These are phyloP conservation scores for Adrianichthys oophorus DNA, from an alignment of 2,797 vertebrate genomes.

Conservation along the genomic window DNA sequence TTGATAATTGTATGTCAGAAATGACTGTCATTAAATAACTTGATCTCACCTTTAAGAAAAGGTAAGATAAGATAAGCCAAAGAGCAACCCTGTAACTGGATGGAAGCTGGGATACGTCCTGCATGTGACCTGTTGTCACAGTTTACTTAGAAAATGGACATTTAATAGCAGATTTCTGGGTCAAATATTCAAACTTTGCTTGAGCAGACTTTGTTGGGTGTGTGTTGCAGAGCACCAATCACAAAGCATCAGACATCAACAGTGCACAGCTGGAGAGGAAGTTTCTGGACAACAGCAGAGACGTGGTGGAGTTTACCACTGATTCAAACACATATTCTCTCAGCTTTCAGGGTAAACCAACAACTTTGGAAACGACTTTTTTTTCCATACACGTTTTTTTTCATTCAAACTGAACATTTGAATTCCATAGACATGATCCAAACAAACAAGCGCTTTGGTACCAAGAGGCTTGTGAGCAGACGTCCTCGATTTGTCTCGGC, in stretches of 20 bases:
- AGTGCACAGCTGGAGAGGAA: constrained; percentile 67
- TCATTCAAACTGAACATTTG: background rate
- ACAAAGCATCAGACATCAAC: constrained; percentile 41
- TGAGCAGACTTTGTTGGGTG: background rate
- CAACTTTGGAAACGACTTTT: background rate
- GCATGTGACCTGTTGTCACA: no score
- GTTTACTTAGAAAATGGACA: no score
- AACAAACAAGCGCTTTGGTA: constrained; percentile 66
- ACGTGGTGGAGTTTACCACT: constrained; percentile 64
- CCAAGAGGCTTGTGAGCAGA: constrained; percentile 65
- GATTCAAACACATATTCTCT: constrained; percentile 69
- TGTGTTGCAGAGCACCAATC: constrained; percentile 39
- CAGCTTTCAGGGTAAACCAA: constrained; percentile 66
- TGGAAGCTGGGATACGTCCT: no score
- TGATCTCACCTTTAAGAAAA: no score
- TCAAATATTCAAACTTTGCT: no score
- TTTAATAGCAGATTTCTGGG: no score
- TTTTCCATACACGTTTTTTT: background rate
- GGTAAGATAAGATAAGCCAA: no score
- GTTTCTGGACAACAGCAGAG: constrained; percentile 55
- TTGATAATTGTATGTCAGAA: no score
- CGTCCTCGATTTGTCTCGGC: constrained; percentile 70
- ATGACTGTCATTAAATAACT: no score
- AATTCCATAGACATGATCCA: constrained; percentile 75
- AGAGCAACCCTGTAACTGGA: no score